These are phyloP conservation scores for Polypedilum pembai DNA, from an alignment of 1,140 invertebrate genomes.

Conservation along the genomic window DNA sequence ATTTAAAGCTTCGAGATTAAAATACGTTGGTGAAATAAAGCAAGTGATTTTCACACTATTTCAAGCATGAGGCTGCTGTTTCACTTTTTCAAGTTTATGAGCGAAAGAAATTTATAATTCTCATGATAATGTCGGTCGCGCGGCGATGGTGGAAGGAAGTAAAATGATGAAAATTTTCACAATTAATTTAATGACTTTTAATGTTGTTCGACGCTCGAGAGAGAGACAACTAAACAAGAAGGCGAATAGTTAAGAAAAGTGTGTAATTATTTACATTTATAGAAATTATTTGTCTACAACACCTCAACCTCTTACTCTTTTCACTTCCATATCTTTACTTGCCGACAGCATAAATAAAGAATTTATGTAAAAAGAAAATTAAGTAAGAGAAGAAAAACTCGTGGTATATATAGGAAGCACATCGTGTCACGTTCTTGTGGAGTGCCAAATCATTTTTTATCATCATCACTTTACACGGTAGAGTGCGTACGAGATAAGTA, in stretches of 20 bases:
- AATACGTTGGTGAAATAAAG: neutral
- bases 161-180: constrained; percentile 15
- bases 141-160: neutral
- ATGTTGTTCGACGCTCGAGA: neutral
- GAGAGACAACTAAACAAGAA: too few species aligned
- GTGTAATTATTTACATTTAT: constrained; percentile 15
- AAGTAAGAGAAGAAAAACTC: neutral
- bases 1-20: neutral
- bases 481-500: too few species aligned
- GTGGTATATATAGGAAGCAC: neutral
- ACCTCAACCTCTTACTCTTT: neutral
- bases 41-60: constrained; percentile 18
- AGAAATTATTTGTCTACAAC: neutral
- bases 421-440: constrained; percentile 4
- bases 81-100: too few species aligned
- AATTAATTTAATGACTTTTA: constrained; percentile 27
- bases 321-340: neutral
- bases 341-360: neutral
- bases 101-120: neutral
- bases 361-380: neutral
- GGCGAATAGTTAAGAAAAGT: too few species aligned
- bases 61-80: neutral
- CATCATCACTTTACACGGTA: neutral
- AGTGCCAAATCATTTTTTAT: constrained; percentile 22
- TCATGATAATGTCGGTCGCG: neutral